Percentiles rank a stretch among this genome's conserved stretches.
These are phyloP conservation scores for Oryzias curvinotus DNA, from an alignment of 2,113 vertebrate species.

Conservation along the genomic window DNA sequence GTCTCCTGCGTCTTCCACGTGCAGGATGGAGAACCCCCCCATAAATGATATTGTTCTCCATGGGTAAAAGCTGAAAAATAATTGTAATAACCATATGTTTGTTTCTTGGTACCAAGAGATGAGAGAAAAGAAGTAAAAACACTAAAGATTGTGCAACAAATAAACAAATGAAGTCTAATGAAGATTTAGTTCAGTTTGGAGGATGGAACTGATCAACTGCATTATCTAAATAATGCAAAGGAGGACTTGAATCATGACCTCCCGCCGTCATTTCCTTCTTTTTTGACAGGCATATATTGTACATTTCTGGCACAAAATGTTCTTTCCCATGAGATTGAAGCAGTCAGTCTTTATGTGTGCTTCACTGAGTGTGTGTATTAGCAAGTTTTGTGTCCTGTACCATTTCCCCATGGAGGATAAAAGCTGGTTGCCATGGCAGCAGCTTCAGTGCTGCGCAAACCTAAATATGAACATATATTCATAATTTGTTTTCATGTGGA, in stretches of 20 bases:
- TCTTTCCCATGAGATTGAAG: conserved; percentile 55
- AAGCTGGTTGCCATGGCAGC: conserved; percentile 73
- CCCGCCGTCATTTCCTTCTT: conserved; percentile 28
- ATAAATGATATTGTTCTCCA: too few species aligned
- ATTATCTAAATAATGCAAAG: conserved; percentile 30
- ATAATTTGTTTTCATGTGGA: conserved; percentile 32
- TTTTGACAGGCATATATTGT: conserved; percentile 44
- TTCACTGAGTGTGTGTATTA: conserved; percentile 18
- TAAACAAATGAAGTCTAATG: conserved; percentile 7
- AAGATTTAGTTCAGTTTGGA: conserved; percentile 46
- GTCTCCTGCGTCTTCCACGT: conserved; percentile 10
- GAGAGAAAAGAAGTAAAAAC: too few species aligned
- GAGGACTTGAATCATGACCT: conserved; percentile 38
- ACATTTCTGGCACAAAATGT: conserved; percentile 55
- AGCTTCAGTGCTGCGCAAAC: conserved; percentile 52
- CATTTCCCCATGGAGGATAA: conserved; percentile 56
- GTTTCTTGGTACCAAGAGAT: too few species aligned
- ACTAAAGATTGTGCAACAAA: background rate
- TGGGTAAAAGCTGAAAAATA: too few species aligned
- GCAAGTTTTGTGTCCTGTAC: conserved; percentile 50
- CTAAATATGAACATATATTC: conserved; percentile 17
- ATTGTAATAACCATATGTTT: too few species aligned
- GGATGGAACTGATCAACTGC: conserved; percentile 42
- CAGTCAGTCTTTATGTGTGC: conserved; percentile 42
- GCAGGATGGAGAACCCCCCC: too few species aligned